Conservation (phyloP, 2,888 invertebrate genomes). For the Drosophila mimica region DNA sequence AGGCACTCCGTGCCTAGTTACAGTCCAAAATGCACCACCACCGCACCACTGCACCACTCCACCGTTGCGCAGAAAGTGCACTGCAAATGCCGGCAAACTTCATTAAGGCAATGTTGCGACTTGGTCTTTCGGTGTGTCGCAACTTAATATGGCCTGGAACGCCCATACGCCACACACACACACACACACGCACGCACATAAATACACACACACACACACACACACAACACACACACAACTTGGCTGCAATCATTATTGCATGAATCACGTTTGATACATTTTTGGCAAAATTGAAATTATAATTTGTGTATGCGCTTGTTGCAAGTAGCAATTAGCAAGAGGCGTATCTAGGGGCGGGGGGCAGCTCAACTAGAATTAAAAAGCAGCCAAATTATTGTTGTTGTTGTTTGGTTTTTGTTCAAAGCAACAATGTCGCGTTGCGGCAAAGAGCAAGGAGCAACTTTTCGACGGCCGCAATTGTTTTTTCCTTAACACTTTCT, state of each 20-base stretch:
- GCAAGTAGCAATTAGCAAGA: background rate
- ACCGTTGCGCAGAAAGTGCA: slow-evolving; percentile 47
- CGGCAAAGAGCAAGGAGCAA: slow-evolving; percentile 59
- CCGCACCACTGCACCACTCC: slow-evolving; percentile 1
- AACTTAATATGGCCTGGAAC: slow-evolving; percentile 75
- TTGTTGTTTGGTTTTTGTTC: background rate
- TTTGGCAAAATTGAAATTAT: slow-evolving; percentile 84
- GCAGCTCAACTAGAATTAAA: slow-evolving; percentile 51
- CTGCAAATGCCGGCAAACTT: slow-evolving; percentile 58
- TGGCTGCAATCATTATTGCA: slow-evolving; percentile 82
- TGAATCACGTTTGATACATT: slow-evolving; percentile 84
- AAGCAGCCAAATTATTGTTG: slow-evolving; percentile 26
- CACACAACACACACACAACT: slow-evolving; percentile 35
- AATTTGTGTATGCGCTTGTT: slow-evolving; percentile 75
- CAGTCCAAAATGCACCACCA: slow-evolving; percentile 25
- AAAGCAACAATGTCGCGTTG: slow-evolving; percentile 51
- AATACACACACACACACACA: slow-evolving; percentile 23
- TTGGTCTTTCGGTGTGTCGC: slow-evolving; percentile 65
- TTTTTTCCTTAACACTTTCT: slow-evolving; percentile 74
- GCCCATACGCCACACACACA: slow-evolving; percentile 48
- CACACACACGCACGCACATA: slow-evolving; percentile 24
- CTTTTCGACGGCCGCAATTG: slow-evolving; percentile 58
- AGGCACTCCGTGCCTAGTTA: slow-evolving; percentile 46
- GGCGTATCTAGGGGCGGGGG: too few species aligned
- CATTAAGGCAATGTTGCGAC: slow-evolving; percentile 64